Evolutionary conservation across 2,113 vertebrate genomes (phyloP).

Genomic region (Myotis davidii): DNA sequence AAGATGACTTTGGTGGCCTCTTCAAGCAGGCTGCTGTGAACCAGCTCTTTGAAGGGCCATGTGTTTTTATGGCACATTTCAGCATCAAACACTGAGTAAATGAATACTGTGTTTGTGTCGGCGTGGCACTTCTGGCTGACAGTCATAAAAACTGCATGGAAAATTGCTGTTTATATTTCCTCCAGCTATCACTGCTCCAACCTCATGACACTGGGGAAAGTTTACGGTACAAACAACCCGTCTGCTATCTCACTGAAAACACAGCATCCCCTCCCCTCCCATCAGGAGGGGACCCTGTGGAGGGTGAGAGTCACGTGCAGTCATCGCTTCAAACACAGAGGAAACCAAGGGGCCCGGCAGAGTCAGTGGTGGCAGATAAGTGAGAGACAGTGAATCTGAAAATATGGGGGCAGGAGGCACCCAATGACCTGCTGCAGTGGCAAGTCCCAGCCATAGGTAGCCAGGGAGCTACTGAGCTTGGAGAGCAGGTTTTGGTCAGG

Average conservation of each 20-base stretch:
- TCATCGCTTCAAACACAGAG: neutral
- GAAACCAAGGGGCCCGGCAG: slow-evolving; percentile 41
- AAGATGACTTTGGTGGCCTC: slow-evolving; percentile 50
- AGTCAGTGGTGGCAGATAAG: slow-evolving; percentile 63
- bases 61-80: slow-evolving; percentile 42
- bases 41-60: slow-evolving; percentile 60
- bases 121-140: neutral
- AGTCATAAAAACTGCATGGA: slow-evolving; percentile 70
- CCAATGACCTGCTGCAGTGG: neutral
- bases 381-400: slow-evolving; percentile 70
- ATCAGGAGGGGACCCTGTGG: neutral
- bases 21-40: neutral
- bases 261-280: neutral
- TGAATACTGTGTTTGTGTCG: neutral
- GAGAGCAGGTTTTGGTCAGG: neutral
- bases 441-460: neutral
- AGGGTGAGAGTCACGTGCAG: neutral
- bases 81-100: slow-evolving; percentile 50
- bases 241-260: slow-evolving; percentile 63
- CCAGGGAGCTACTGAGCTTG: neutral
- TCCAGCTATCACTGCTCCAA: slow-evolving; percentile 45
- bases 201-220: slow-evolving; percentile 63
- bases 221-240: slow-evolving; percentile 50
- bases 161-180: slow-evolving; percentile 84
- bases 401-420: neutral